A percentile compares a stretch with the other conserved stretches of the same genome.
phyloP scores from a whole-genome alignment of 2,113 vertebrate genomes.

The Rhabdornis inornatus region DNA sequence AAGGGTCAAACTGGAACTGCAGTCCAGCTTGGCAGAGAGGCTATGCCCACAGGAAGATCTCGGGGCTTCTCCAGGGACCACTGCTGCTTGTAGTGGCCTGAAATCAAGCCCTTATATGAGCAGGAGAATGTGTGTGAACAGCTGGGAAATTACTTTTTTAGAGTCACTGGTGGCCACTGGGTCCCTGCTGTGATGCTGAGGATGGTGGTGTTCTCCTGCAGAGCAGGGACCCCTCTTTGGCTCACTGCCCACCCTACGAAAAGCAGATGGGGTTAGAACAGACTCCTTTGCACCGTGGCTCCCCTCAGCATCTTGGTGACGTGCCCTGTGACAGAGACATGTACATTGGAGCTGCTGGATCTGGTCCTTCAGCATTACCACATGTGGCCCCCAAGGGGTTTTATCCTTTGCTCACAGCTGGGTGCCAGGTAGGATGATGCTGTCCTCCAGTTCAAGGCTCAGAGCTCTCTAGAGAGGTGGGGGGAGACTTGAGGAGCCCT shows the following conservation, averaged over 20 bases:
- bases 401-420: background rate
- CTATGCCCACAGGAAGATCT: background rate
- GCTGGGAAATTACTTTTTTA: background rate
- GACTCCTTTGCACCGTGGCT: background rate
- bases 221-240: background rate
- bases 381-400: background rate
- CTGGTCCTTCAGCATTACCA: background rate
- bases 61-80: fast-evolving
- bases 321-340: background rate
- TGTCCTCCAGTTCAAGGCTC: background rate
- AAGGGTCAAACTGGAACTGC: background rate
- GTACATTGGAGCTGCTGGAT: background rate
- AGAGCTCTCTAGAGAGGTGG: background rate
- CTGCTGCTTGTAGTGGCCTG: background rate
- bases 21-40: background rate
- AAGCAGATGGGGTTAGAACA: background rate
- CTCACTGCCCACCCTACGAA: background rate
- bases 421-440: background rate
- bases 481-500: background rate
- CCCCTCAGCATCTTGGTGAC: background rate
- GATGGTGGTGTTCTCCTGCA: background rate
- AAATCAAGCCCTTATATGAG: background rate
- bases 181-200: background rate
- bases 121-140: background rate
- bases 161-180: background rate